Percentiles rank a stretch among this genome's conserved stretches.
phyloP scores from a whole-genome alignment of 1,140 invertebrate genomes.

The Anastrepha obliqua region DNA sequence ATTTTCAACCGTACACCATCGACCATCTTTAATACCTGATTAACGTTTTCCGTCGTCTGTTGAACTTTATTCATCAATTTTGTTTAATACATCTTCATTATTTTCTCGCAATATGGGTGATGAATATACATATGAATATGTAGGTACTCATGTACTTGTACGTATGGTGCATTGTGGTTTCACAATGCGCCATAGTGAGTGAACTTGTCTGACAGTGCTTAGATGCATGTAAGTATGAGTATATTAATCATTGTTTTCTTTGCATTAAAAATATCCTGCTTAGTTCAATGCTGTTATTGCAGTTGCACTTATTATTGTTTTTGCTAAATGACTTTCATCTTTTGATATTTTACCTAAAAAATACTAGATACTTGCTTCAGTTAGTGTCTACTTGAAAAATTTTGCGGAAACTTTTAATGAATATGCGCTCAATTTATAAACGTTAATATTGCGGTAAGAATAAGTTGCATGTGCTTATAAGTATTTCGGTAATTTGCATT shows the following conservation, averaged over 20 bases:
- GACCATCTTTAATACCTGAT: conserved; percentile 1
- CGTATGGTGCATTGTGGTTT: background rate
- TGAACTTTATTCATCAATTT: conserved; percentile 26
- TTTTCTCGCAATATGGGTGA: background rate
- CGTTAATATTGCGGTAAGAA: background rate
- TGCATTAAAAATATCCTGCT: background rate
- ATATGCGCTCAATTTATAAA: background rate
- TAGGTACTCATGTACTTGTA: background rate
- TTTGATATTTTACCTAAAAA: conserved; percentile 19
- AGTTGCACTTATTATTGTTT: conserved; percentile 1
- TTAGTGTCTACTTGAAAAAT: background rate
- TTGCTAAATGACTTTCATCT: background rate
- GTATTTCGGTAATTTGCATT: background rate
- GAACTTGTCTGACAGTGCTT: background rate
- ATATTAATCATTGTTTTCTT: background rate
- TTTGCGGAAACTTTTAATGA: conserved; percentile 51
- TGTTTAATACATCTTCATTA: conserved; percentile 17
- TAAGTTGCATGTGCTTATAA: background rate
- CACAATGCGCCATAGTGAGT: background rate
- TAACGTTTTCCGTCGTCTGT: background rate
- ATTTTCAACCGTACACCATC: background rate
- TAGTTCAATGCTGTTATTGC: background rate
- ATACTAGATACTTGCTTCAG: conserved; percentile 5
- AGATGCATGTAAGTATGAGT: background rate
- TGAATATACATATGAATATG: background rate